Base-by-base conservation (phyloP, 2,888 invertebrate genomes). In the Acrobasis suavella region DNA sequence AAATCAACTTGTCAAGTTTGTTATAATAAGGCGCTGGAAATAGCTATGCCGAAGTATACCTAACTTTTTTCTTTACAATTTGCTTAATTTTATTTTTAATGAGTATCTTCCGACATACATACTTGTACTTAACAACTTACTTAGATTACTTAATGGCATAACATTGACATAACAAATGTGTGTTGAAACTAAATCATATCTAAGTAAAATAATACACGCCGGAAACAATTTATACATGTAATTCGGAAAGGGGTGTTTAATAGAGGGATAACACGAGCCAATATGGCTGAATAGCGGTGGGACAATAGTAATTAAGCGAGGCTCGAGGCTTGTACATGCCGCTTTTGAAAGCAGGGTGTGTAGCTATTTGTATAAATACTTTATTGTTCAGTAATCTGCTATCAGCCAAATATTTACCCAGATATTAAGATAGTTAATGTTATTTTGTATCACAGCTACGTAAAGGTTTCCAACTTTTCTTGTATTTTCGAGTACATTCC, bases 281-380 rank as follows among this genome's bases (percentile, higher is more conserved):
- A 77, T 79, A 75, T 76, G 72, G 73, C 76, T 69, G 67, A 70
- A 70, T 72, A 68, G 66, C 68, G 72, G 70, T 65, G 68, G 64
- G 72, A 73, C 71, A 71, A 69, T 70, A 73, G 75, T 78, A 80
- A 81, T 81, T 81, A 81, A 78, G 68, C 72, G 72, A 69, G 71
- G 72, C 69, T 39, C 38, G 55, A 37, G 16, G 15, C 16, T 10
- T 15, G 38, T 32, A 38, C 38, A 8, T 39, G 15, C 10, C 16
- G 55, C n/a, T 46, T 46, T 46, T 46, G 15, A 16, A 39, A 15
- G 55, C 9, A 16, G 16, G 38, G 9, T n/a, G 8, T 32, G n/a
- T 54, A 37, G 15, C 54, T 38, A 54, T n/a, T 54, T 54, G 2
- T 46, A 46, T 46, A 46, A 46, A 46, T 5, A 3, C 14, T 10